Conservation (phyloP, 2,797 vertebrate genomes). For the Coreius guichenoti region DNA sequence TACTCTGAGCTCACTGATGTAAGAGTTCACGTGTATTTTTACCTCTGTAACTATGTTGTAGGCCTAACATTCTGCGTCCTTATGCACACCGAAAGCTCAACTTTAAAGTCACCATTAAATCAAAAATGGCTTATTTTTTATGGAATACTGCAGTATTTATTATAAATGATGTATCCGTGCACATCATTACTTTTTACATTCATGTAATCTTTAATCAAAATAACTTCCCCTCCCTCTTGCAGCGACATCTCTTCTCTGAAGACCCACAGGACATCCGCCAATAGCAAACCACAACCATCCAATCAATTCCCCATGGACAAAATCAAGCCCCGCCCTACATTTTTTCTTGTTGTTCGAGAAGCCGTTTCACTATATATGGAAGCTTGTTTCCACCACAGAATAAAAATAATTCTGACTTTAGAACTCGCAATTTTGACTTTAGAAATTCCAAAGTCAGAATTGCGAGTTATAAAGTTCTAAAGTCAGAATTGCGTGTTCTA, state of each 20-base stretch:
- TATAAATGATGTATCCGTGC: background rate
- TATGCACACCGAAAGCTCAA: background rate
- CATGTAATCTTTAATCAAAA: background rate
- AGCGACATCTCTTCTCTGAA: background rate
- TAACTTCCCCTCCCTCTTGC: background rate
- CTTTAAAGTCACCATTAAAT: background rate
- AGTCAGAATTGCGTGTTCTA: too few species aligned
- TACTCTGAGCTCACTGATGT: slow-evolving; percentile 72
- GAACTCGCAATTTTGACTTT: too few species aligned
- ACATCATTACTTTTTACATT: background rate
- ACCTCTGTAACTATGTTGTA: slow-evolving; percentile 71
- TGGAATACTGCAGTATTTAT: background rate
- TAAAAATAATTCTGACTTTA: too few species aligned
- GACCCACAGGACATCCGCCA: background rate
- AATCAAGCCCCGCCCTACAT: background rate
- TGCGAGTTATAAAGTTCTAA: too few species aligned
- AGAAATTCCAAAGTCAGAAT: too few species aligned
- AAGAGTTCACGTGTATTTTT: slow-evolving; percentile 78
- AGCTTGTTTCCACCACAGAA: too few species aligned
- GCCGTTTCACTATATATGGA: too few species aligned
- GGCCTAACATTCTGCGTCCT: background rate
- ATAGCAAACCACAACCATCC: background rate
- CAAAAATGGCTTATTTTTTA: background rate
- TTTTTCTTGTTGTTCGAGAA: background rate
- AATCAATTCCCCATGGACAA: background rate